phyloP scores from a whole-genome alignment of 2,797 vertebrate genomes.

The Cryptoblepharus egeriae region DNA sequence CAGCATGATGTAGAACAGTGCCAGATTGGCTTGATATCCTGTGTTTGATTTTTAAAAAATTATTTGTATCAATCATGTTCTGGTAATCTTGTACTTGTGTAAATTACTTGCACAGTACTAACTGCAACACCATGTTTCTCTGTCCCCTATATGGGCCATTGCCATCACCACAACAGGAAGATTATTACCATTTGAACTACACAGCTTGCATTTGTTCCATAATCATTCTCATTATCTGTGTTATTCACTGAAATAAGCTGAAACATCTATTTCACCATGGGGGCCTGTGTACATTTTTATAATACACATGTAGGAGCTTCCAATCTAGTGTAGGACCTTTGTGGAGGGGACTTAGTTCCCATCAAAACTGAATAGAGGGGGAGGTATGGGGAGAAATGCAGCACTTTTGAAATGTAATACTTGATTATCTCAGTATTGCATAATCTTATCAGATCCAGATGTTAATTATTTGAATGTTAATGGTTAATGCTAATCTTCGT shows the following conservation, averaged over 20 bases:
- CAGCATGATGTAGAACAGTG: background rate
- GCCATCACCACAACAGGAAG: background rate
- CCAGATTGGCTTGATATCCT: background rate
- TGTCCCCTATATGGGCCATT: too few species aligned
- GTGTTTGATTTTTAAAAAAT: too few species aligned
- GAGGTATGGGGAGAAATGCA: background rate
- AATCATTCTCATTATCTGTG: background rate
- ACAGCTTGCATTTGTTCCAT: background rate
- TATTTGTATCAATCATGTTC: background rate
- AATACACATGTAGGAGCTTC: too few species aligned
- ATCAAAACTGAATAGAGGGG: background rate
- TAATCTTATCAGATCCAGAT: background rate
- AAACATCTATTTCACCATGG: too few species aligned
- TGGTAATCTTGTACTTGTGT: background rate
- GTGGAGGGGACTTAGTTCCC: too few species aligned
- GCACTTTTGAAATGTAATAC: background rate
- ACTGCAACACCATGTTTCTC: background rate
- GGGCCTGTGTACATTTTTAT: too few species aligned
- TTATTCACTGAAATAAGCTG: background rate
- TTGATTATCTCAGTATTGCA: background rate
- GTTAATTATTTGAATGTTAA: background rate
- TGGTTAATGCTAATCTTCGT: too few species aligned
- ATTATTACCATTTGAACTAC: background rate
- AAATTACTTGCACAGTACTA: background rate
- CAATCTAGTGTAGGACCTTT: too few species aligned